These are phyloP conservation scores for Mus spicilegus DNA, from an alignment of 2,113 vertebrate species.

Conservation along the genomic window DNA sequence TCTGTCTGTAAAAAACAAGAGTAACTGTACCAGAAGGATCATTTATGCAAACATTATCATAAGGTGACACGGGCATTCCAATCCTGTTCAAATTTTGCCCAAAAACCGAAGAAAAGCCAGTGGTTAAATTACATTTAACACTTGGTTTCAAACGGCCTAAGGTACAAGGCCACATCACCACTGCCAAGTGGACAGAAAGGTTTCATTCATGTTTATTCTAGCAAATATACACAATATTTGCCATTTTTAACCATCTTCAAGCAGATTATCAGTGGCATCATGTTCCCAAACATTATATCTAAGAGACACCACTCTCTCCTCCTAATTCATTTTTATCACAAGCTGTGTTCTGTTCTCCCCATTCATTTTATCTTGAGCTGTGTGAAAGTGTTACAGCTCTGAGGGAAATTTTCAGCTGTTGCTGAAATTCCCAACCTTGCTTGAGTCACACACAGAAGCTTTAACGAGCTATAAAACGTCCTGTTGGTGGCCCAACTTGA, in stretches of 20 bases:
- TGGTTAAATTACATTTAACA: conserved; percentile 15
- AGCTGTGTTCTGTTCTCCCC: background rate
- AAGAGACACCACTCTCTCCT: background rate
- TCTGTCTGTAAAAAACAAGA: conserved; percentile 26
- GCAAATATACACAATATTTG: background rate
- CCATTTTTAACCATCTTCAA: conserved; percentile 4
- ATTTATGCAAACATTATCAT: conserved; percentile 12
- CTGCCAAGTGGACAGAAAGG: background rate
- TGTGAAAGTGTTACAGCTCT: background rate
- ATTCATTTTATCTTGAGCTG: too few species aligned
- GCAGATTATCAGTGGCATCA: background rate
- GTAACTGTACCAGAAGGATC: background rate
- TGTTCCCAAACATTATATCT: background rate
- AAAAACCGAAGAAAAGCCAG: conserved; percentile 22
- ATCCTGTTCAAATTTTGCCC: background rate
- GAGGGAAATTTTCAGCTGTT: background rate
- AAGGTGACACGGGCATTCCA: background rate
- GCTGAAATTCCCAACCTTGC: background rate
- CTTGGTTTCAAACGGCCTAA: background rate
- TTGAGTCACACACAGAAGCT: background rate
- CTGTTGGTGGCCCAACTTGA: background rate
- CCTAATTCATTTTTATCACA: background rate
- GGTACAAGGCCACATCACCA: background rate
- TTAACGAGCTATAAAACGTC: background rate
- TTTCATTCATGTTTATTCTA: background rate